These are phyloP conservation scores for Chelmon rostratus DNA, from an alignment of 2,797 vertebrate species.

Conservation along the genomic window DNA sequence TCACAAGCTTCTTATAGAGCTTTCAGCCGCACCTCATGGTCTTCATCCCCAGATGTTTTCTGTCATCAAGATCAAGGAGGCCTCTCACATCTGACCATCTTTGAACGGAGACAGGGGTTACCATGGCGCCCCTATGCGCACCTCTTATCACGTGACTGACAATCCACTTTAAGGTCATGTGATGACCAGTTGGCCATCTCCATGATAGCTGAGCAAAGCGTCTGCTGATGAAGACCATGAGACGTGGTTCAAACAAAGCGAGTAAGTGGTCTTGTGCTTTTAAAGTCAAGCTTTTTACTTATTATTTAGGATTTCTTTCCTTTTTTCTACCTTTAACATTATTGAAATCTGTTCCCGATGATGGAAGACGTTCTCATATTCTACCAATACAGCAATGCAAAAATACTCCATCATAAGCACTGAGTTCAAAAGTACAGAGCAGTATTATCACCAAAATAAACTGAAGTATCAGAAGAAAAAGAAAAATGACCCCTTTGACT, in stretches of 20 bases:
- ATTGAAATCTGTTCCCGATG: constrained; percentile 1
- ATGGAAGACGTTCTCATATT: neutral
- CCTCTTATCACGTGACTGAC: neutral
- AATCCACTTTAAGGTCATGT: neutral
- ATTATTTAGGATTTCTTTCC: neutral
- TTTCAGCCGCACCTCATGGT: too few relatives aligned
- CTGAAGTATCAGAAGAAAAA: too few relatives aligned
- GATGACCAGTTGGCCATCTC: neutral
- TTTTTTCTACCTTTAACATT: neutral
- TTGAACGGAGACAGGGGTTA: neutral
- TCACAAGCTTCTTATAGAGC: neutral
- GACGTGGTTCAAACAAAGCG: neutral
- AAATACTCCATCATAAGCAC: neutral
- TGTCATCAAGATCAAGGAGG: neutral
- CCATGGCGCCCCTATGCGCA: neutral
- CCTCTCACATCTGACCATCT: neutral
- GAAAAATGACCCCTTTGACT: too few relatives aligned
- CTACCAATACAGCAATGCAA: neutral
- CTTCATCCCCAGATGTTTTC: neutral
- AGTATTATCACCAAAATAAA: too few relatives aligned
- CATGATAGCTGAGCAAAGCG: neutral
- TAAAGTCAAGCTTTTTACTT: neutral
- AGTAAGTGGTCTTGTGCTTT: neutral
- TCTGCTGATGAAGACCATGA: neutral
- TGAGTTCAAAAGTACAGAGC: too few relatives aligned